Conservation (phyloP, 2,113 vertebrate genomes). For the Propithecus coquereli region DNA sequence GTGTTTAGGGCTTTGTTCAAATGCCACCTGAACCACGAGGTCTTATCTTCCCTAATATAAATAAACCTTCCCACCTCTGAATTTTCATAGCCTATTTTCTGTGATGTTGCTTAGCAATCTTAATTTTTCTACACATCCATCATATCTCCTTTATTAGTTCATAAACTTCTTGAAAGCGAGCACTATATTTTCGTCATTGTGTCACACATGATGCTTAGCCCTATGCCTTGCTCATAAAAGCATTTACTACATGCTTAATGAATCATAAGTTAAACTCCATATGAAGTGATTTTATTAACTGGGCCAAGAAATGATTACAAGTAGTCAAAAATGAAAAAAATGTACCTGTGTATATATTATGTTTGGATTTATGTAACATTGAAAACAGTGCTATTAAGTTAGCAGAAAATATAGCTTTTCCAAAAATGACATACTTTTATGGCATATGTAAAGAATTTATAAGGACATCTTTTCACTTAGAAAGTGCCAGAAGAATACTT, state of each 20-base stretch:
- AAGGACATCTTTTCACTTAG: not conserved
- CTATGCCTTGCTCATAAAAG: not conserved
- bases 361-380: not conserved
- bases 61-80: not conserved
- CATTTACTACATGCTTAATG: not conserved
- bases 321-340: slow-evolving; percentile 1
- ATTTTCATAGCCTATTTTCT: not conserved
- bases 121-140: not conserved
- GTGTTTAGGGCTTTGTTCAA: not conserved
- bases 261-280: not conserved
- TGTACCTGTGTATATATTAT: not conserved
- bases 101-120: not conserved
- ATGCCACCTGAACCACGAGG: not conserved
- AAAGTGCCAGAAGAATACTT: slow-evolving; percentile 10
- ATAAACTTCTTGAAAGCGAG: not conserved
- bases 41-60: not conserved
- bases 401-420: not conserved
- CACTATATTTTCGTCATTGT: not conserved
- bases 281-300: slow-evolving; percentile 21
- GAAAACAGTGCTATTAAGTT: not conserved
- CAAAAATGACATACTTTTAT: not conserved
- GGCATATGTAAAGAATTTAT: not conserved
- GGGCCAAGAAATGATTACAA: not conserved
- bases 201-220: not conserved
- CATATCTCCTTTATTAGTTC: not conserved